Evolutionary conservation across 2,113 vertebrate genomes (phyloP).

Genomic region (Thinocorus orbignyianus): DNA sequence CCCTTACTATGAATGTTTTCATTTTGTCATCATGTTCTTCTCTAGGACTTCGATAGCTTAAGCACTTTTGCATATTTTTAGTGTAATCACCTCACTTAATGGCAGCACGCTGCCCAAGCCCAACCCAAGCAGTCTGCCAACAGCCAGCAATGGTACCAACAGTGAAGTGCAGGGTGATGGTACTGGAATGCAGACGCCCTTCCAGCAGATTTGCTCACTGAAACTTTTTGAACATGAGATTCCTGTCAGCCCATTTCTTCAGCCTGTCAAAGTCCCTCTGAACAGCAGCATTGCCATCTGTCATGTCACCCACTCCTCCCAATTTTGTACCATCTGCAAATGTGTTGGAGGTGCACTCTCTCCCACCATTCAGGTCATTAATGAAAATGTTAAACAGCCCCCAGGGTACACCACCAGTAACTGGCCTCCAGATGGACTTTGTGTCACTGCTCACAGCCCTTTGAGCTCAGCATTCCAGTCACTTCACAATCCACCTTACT

Average conservation of each 20-base stretch:
- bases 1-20: not conserved
- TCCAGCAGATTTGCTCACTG: not conserved
- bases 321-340: not conserved
- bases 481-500: not conserved
- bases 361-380: not conserved
- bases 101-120: not conserved
- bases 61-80: not conserved
- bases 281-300: accelerated
- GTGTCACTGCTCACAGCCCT: not conserved
- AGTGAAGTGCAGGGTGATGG: not conserved
- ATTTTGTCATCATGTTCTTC: not conserved
- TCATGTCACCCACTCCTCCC: not conserved
- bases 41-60: not conserved
- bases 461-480: not conserved
- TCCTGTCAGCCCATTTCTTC: not conserved
- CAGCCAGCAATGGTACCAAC: accelerated
- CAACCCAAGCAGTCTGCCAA: not conserved
- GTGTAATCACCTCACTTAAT: not conserved
- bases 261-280: not conserved
- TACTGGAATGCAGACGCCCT: not conserved
- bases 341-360: not conserved
- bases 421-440: not conserved
- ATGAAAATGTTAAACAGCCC: not conserved
- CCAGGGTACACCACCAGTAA: not conserved
- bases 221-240: not conserved